Percentiles rank a stretch among this genome's conserved stretches.
Evolutionary conservation across 2,888 invertebrate species (phyloP).

Genomic region (Pherbina coryleti): DNA sequence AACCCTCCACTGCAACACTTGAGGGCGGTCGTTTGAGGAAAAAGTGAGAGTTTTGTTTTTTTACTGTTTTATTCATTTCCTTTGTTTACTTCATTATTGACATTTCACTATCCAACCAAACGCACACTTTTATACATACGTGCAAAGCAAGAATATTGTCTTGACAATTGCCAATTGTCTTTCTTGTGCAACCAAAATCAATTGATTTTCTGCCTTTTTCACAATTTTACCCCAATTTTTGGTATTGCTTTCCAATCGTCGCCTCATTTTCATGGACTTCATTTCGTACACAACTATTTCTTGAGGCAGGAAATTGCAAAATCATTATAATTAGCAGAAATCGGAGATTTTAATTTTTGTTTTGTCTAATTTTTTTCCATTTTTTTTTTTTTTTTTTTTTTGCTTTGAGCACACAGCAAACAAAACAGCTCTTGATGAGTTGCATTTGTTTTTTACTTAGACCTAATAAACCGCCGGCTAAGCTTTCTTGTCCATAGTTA

Average conservation of each 20-base stretch:
- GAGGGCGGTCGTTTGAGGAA: slow-evolving; percentile 2
- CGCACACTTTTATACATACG: background rate
- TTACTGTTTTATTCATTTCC: background rate
- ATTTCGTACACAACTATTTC: too few relatives aligned
- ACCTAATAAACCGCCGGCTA: too few relatives aligned
- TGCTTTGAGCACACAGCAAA: too few relatives aligned
- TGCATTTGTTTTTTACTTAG: too few relatives aligned
- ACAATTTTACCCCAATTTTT: slow-evolving; percentile 4
- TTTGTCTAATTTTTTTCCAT: too few relatives aligned
- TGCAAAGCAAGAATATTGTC: too few relatives aligned
- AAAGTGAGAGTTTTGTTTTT: slow-evolving; percentile 34
- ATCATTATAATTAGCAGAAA: slow-evolving; percentile 8
- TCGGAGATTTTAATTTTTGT: background rate
- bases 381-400: too few relatives aligned
- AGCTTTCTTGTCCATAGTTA: too few relatives aligned
- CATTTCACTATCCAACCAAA: background rate
- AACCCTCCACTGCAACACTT: background rate
- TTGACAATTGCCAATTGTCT: background rate
- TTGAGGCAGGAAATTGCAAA: background rate
- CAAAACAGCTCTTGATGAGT: too few relatives aligned
- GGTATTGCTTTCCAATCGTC: background rate
- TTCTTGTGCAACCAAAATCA: slow-evolving; percentile 5
- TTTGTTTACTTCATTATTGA: slow-evolving; percentile 18
- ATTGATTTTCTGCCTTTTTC: background rate
- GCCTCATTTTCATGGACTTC: background rate